Conservation (phyloP, 2,113 vertebrate species). For the Psephotus haematonotus region DNA sequence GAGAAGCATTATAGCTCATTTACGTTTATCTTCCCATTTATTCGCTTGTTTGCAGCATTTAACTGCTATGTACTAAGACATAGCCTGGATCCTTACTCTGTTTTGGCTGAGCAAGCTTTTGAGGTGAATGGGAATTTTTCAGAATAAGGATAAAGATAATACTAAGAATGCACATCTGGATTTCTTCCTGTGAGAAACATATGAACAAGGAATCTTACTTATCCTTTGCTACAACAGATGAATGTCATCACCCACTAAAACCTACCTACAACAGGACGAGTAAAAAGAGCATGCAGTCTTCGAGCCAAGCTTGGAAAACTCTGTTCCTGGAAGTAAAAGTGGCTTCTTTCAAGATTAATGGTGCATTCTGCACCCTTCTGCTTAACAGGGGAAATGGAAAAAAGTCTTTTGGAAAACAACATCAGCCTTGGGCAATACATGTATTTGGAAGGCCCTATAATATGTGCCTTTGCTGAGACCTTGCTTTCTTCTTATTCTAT, state of each 20-base stretch:
- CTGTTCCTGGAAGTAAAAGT: constrained; percentile 35
- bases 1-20: neutral
- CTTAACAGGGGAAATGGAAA: constrained; percentile 30
- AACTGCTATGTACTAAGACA: neutral
- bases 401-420: constrained; percentile 50
- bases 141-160: neutral
- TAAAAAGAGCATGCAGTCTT: neutral
- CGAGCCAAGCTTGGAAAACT: neutral
- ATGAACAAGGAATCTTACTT: neutral
- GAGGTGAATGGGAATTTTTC: neutral
- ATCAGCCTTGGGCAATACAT: neutral
- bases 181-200: constrained; percentile 21
- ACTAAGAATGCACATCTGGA: constrained; percentile 27
- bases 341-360: constrained; percentile 48
- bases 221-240: constrained; percentile 19
- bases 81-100: neutral
- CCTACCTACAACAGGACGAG: constrained; percentile 2
- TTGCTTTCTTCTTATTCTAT: neutral
- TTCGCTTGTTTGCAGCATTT: neutral
- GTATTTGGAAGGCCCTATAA: neutral
- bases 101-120: neutral
- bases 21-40: neutral
- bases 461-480: neutral
- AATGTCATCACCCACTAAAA: constrained; percentile 58
- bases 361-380: constrained; percentile 19